Evolutionary conservation across 2,797 vertebrate genomes (phyloP).

Genomic region (Chromobotia macracanthus): DNA sequence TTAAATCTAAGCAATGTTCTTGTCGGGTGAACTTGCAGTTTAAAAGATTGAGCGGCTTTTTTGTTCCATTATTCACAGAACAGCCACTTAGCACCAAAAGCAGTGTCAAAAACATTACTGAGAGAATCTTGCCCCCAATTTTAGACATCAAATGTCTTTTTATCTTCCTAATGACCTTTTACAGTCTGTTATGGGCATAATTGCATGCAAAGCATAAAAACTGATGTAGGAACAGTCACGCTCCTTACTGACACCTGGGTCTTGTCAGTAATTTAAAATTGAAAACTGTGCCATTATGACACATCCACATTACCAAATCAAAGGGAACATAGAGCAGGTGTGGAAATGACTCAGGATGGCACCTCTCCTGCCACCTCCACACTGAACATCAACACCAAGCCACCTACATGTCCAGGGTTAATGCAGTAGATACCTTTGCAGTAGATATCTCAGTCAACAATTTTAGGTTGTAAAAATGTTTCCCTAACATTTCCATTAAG

Average conservation of each 20-base stretch:
- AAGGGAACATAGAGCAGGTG: constrained; percentile 20
- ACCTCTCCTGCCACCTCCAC: constrained; percentile 19
- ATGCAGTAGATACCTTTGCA: constrained; percentile 16
- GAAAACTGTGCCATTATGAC: background rate
- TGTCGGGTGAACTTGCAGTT: constrained; percentile 37
- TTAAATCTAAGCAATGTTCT: constrained; percentile 37
- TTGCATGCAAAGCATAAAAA: constrained; percentile 56
- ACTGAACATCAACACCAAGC: background rate
- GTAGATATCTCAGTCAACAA: background rate
- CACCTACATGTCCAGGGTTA: constrained; percentile 36
- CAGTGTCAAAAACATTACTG: background rate
- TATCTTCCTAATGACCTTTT: constrained; percentile 58
- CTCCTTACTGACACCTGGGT: constrained; percentile 50
- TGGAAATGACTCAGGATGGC: constrained; percentile 35
- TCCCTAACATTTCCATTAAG: too few species aligned
- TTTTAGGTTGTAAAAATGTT: too few species aligned
- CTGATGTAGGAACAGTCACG: constrained; percentile 51
- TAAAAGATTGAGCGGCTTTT: constrained; percentile 23
- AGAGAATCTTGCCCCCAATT: constrained; percentile 6
- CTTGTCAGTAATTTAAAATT: constrained; percentile 61
- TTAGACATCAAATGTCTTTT: constrained; percentile 27
- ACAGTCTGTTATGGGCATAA: constrained; percentile 57
- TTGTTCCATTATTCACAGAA: constrained; percentile 40
- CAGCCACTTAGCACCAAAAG: constrained; percentile 25
- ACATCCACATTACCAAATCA: constrained; percentile 28